These are phyloP conservation scores for Bombus ignitus DNA, from an alignment of 1,140 invertebrate genomes.

Conservation along the genomic window DNA sequence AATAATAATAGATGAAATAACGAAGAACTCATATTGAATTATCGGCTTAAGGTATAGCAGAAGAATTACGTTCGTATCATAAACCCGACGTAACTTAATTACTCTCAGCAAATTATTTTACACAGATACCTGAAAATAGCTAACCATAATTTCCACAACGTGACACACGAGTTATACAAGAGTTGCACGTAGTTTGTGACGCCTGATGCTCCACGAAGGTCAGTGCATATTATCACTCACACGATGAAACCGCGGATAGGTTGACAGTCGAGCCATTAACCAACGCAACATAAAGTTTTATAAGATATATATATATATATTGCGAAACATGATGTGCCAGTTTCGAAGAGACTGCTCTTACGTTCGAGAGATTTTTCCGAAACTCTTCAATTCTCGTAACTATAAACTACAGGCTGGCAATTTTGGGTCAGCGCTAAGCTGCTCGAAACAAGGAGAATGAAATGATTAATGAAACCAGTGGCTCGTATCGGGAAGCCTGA, in stretches of 20 bases:
- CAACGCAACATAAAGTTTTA: too few species aligned
- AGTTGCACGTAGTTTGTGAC: neutral
- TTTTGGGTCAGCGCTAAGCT: neutral
- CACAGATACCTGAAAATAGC: neutral
- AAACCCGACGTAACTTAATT: neutral
- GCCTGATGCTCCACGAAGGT: neutral
- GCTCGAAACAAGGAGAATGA: neutral
- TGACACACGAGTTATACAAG: neutral
- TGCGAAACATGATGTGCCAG: too few species aligned
- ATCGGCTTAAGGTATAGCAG: neutral
- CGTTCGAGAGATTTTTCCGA: neutral
- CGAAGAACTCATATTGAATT: too few species aligned
- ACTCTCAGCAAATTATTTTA: neutral
- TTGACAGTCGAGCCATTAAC: slow-evolving; percentile 4
- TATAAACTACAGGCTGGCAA: neutral
- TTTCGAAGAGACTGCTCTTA: neutral
- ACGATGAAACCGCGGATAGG: neutral
- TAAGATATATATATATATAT: too few species aligned
- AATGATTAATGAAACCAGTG: slow-evolving; percentile 31
- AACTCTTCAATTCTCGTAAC: neutral
- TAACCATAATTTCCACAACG: neutral
- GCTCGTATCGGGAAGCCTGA: neutral
- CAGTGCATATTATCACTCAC: neutral
- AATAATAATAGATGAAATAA: too few species aligned
- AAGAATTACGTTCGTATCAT: neutral